These are phyloP conservation scores for Neoascia interrupta DNA, from an alignment of 2,888 invertebrate species.

Conservation along the genomic window DNA sequence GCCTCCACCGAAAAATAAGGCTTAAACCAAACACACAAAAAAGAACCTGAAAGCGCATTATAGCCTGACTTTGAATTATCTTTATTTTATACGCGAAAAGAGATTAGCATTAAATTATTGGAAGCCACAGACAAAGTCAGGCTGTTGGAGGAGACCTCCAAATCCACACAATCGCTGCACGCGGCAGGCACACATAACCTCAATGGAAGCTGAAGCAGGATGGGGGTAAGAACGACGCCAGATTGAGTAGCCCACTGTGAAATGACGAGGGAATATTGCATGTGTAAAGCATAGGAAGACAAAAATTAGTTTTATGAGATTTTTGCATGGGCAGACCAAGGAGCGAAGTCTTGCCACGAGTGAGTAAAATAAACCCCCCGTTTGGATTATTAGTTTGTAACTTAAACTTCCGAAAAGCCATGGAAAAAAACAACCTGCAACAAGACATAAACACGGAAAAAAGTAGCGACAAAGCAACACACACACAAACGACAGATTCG, in stretches of 20 bases:
- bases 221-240: neutral
- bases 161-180: constrained; percentile 21
- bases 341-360: constrained; percentile 1
- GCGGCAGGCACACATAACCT: constrained; percentile 44
- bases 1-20: neutral
- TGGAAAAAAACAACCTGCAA: constrained; percentile 11
- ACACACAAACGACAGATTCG: constrained; percentile 67
- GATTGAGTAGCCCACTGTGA: constrained; percentile 16
- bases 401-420: constrained; percentile 62
- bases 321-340: constrained; percentile 59
- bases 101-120: constrained; percentile 68
- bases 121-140: constrained; percentile 44
- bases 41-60: constrained; percentile 50
- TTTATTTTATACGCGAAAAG: constrained; percentile 68
- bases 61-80: constrained; percentile 67
- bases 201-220: neutral
- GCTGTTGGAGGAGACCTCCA: constrained; percentile 10
- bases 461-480: neutral
- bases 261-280: constrained; percentile 34
- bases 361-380: constrained; percentile 43
- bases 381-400: constrained; percentile 64
- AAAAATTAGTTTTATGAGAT: constrained; percentile 68
- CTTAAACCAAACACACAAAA: constrained; percentile 17
- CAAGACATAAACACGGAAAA: constrained; percentile 25
- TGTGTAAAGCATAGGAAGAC: constrained; percentile 53